Conservation (phyloP, 2,888 invertebrate genomes). For the Elgonia sp. region DNA sequence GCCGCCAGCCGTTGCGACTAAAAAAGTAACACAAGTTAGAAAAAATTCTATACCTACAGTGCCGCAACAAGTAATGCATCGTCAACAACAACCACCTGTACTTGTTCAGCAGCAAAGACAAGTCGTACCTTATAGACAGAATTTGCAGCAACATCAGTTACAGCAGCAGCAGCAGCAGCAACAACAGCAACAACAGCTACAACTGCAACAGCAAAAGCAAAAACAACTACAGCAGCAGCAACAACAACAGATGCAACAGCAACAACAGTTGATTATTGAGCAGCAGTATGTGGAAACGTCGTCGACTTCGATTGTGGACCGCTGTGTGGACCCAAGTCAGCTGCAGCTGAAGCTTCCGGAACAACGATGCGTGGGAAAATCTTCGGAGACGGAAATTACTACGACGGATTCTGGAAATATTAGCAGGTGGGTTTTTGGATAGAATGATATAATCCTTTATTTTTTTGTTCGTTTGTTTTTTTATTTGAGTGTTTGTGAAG, state of each 20-base stretch:
- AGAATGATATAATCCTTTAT: too few species aligned
- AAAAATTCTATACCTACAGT: too few species aligned
- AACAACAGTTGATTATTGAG: constrained; percentile 44
- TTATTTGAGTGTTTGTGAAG: too few species aligned
- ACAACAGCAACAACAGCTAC: background rate
- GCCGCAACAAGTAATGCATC: too few species aligned
- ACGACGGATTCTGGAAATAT: constrained; percentile 80
- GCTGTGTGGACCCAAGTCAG: constrained; percentile 79
- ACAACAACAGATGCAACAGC: constrained; percentile 78
- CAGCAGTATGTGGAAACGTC: constrained; percentile 60
- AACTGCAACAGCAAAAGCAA: background rate
- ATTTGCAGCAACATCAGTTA: background rate
- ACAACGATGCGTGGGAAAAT: constrained; percentile 78
- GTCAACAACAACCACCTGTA: too few species aligned
- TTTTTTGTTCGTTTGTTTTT: too few species aligned
- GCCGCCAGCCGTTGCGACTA: too few species aligned
- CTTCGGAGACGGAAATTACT: constrained; percentile 78
- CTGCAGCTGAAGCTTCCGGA: constrained; percentile 83
- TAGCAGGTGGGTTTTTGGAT: constrained; percentile 81
- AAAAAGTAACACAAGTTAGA: too few species aligned
- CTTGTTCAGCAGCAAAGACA: too few species aligned
- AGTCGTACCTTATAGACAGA: too few species aligned
- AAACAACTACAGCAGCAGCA: constrained; percentile 32
- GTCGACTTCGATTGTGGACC: constrained; percentile 71
- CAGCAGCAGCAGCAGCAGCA: background rate